Conservation (phyloP, 2,797 vertebrate species). For the Gobio occitaniae region DNA sequence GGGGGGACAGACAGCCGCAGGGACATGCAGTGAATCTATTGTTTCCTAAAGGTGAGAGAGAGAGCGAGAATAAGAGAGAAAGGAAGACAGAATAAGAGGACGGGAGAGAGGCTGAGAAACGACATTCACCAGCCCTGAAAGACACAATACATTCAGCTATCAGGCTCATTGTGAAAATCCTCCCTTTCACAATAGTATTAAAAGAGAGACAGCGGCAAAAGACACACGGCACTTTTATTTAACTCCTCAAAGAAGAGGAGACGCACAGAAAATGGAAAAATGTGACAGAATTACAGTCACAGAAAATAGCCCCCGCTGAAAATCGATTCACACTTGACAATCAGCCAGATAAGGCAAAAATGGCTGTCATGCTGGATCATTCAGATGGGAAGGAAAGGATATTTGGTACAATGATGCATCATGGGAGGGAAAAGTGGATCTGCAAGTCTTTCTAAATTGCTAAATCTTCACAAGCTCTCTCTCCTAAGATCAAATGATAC, state of each 20-base stretch:
- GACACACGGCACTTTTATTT: constrained; percentile 25
- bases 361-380: constrained; percentile 35
- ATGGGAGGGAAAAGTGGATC: constrained; percentile 30
- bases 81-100: constrained; percentile 23
- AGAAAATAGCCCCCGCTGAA: constrained; percentile 34
- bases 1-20: constrained; percentile 57
- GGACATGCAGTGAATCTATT: constrained; percentile 54
- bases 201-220: constrained; percentile 27
- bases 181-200: constrained; percentile 21
- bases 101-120: constrained; percentile 13
- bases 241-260: constrained; percentile 36
- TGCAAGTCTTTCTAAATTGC: background rate
- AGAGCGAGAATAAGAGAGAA: constrained; percentile 9
- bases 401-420: constrained; percentile 24
- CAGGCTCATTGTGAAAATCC: constrained; percentile 38
- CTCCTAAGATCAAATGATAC: constrained; percentile 48
- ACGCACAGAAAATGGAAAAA: constrained; percentile 42
- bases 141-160: constrained; percentile 46
- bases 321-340: constrained; percentile 46
- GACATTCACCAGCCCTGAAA: constrained; percentile 38
- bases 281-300: constrained; percentile 49
- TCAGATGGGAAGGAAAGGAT: constrained; percentile 23
- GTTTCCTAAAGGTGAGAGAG: constrained; percentile 58
- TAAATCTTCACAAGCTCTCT: background rate
- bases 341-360: constrained; percentile 42